Evolutionary conservation across 2,888 invertebrate genomes (phyloP).

Genomic region (Micoletzkya japonica): DNA sequence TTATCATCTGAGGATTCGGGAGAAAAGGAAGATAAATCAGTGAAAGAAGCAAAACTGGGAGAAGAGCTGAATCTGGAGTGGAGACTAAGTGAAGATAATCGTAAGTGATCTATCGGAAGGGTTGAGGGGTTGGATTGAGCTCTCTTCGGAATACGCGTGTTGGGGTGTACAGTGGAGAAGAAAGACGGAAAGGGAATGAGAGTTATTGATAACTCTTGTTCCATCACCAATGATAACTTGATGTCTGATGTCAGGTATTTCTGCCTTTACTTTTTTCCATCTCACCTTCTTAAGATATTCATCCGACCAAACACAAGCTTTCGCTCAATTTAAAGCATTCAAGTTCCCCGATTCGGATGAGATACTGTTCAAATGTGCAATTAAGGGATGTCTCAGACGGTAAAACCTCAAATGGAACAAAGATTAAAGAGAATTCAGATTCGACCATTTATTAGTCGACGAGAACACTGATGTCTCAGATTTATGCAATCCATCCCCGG

Average conservation of each 20-base stretch:
- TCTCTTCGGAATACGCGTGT: conserved; percentile 43
- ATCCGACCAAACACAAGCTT: conserved; percentile 35
- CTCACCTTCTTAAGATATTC: conserved; percentile 32
- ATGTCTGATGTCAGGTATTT: conserved; percentile 26
- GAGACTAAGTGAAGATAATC: background rate
- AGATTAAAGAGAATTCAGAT: background rate
- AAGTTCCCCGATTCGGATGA: conserved; percentile 50
- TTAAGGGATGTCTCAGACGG: conserved; percentile 36
- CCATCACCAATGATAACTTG: conserved; percentile 30
- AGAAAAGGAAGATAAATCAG: background rate
- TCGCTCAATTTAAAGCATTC: conserved; percentile 43
- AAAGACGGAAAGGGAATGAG: conserved; percentile 36
- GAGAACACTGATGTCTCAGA: background rate
- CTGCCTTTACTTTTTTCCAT: background rate
- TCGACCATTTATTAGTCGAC: conserved; percentile 17
- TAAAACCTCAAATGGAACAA: no score
- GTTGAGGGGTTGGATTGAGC: conserved; percentile 25
- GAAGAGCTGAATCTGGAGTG: background rate
- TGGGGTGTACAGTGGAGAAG: conserved; percentile 42
- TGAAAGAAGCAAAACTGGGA: background rate
- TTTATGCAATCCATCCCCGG: conserved; percentile 8
- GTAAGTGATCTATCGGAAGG: background rate
- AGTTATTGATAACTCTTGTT: conserved; percentile 45
- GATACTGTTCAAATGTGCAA: conserved; percentile 46
- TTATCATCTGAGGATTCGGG: conserved; percentile 33